Conservation (phyloP, 2,888 invertebrate genomes). For the Sarcophaga carnaria region DNA sequence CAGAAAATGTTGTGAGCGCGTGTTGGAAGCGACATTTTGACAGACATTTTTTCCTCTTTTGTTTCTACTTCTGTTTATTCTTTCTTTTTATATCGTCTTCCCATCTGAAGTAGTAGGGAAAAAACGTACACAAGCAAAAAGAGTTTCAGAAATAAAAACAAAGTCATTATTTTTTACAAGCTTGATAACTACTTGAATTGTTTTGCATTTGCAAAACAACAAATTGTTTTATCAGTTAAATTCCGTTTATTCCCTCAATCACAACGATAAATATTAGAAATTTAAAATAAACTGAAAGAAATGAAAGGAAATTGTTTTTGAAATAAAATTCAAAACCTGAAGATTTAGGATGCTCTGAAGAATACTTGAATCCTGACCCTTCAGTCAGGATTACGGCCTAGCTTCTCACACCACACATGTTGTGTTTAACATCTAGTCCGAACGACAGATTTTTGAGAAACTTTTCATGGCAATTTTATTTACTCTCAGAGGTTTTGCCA, state of each 20-base stretch:
- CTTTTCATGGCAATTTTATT: too few relatives aligned
- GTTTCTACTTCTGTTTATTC: conserved; percentile 7
- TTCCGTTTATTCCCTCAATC: not conserved
- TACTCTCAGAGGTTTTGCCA: too few relatives aligned
- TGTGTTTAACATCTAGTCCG: too few relatives aligned
- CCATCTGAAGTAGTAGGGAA: conserved; percentile 28
- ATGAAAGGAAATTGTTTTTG: too few relatives aligned
- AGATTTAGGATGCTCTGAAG: too few relatives aligned
- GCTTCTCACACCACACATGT: too few relatives aligned
- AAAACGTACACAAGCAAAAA: conserved; percentile 9
- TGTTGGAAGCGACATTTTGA: conserved; percentile 81
- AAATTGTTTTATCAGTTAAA: conserved; percentile 1
- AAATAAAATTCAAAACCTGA: too few relatives aligned
- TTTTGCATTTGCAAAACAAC: conserved; percentile 22
- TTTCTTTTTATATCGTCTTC: conserved; percentile 76
- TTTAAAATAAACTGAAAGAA: too few relatives aligned
- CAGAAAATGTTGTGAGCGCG: conserved; percentile 74
- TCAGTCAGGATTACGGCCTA: too few relatives aligned
- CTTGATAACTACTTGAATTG: conserved; percentile 17
- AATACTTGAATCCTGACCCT: too few relatives aligned
- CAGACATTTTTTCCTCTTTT: conserved; percentile 77
- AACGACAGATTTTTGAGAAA: too few relatives aligned
- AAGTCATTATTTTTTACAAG: not conserved
- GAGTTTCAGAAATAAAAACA: conserved; percentile 27
- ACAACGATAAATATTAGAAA: not conserved